Percentiles rank a stretch among this genome's conserved stretches.
These are phyloP conservation scores for Brachylomia viminalis DNA, from an alignment of 2,888 invertebrate species.

Conservation along the genomic window DNA sequence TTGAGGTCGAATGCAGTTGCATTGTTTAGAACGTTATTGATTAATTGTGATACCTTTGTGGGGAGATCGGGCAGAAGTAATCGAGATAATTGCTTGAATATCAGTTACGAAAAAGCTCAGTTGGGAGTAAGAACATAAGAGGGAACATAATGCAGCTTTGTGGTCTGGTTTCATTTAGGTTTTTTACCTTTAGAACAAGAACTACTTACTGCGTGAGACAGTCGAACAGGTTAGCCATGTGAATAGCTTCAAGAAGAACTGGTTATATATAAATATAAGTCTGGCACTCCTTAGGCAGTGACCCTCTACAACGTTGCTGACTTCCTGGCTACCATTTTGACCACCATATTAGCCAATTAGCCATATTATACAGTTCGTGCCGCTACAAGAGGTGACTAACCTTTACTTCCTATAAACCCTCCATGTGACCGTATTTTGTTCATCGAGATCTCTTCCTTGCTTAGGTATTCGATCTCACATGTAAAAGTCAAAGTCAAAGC, in stretches of 20 bases:
- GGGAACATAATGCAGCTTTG: constrained; percentile 20
- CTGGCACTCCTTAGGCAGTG: too few species aligned
- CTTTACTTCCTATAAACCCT: not conserved
- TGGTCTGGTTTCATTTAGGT: not conserved
- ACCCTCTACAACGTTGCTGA: not conserved
- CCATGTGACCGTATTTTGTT: not conserved
- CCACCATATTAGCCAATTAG: too few species aligned
- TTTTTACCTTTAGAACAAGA: not conserved
- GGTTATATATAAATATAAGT: too few species aligned
- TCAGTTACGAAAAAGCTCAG: constrained; percentile 57
- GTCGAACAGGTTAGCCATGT: too few species aligned
- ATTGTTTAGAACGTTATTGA: constrained; percentile 59
- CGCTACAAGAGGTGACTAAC: not conserved
- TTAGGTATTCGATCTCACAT: too few species aligned
- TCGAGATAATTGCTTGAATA: constrained; percentile 64
- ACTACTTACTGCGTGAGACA: too few species aligned
- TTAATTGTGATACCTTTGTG: constrained; percentile 64
- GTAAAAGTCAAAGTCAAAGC: too few species aligned
- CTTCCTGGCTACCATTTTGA: too few species aligned
- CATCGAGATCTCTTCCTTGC: too few species aligned
- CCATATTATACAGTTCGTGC: too few species aligned
- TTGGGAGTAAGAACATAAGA: constrained; percentile 22
- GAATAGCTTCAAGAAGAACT: too few species aligned
- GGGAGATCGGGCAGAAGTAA: constrained; percentile 62
- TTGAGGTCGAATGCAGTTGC: constrained; percentile 53